Base-by-base conservation (phyloP, 2,888 invertebrate genomes). In the Andrena chrysosceles region DNA sequence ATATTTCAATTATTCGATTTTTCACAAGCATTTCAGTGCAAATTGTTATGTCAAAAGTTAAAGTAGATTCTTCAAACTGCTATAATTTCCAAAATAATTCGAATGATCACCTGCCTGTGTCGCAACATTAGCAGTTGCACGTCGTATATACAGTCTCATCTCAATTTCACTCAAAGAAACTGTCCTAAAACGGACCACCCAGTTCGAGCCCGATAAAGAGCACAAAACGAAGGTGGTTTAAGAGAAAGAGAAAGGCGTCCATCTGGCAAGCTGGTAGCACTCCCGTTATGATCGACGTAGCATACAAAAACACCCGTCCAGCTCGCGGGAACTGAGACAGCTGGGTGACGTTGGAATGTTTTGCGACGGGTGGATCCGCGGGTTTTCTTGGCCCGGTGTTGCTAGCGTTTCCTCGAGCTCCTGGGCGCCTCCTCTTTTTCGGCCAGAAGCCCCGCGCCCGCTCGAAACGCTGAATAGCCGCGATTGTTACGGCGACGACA, bases 261-360 rank as follows among this genome's bases (percentile, higher is more conserved):
- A 63, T 54, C 52, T 63, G 8, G 33, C 2, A n/a, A 26, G 69
- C 20, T 54, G 80, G 54, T 60, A 52, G 42, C 42, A 42, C 8
- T 23, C 56, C 13, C 60, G 10, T 8, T 35, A 48, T 71, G 20
- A 74, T 77, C 79, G 75, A 74, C 70, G 73, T 13, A 8, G 35
- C 26, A 73, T 76, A 81, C 78, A 87, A 84, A 84, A 80, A 77
- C 77, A 78, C 68, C 71, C 76, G 82, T 74, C 73, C 69, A 72
- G 54, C 62, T 31, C 59, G 56, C 56, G 62, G 80, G 81, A 82
- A 83, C 84, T 73, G 68, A 79, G 83, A 87, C 82, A 81, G 79
- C 79, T 60, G 76, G 72, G 81, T 85, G 87, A 87, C 87, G 86
- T 76, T 74, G 68, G 72, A 74, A 72, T 77, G 69, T 84, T 81